Conservation (phyloP, 2,888 invertebrate species). For the Falcaria lacertinaria region DNA sequence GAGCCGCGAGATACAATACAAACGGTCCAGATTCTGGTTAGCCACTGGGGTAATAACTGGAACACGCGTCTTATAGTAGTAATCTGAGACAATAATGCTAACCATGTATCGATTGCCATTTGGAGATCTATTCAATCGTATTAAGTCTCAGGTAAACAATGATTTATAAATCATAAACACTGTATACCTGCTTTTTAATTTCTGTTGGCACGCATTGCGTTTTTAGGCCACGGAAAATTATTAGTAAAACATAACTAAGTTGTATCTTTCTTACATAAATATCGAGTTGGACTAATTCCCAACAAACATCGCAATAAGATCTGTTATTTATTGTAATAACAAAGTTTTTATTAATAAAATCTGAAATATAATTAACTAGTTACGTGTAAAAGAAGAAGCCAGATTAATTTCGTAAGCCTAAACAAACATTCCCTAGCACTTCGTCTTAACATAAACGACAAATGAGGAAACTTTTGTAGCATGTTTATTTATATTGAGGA, state of each 20-base stretch:
- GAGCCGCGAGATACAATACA: slow-evolving; percentile 22
- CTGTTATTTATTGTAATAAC: too few relatives aligned
- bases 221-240: too few relatives aligned
- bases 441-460: slow-evolving; percentile 29
- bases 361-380: not conserved
- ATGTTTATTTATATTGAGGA: slow-evolving; percentile 38
- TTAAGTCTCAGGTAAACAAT: not conserved
- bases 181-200: too few relatives aligned
- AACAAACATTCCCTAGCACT: slow-evolving; percentile 25
- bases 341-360: not conserved
- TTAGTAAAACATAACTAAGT: not conserved
- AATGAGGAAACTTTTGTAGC: slow-evolving; percentile 49
- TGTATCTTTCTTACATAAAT: not conserved
- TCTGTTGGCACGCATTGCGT: too few relatives aligned
- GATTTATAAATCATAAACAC: too few relatives aligned
- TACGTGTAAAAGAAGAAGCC: not conserved
- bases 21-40: slow-evolving; percentile 25
- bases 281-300: not conserved
- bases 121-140: not conserved
- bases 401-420: slow-evolving; percentile 3
- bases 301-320: not conserved
- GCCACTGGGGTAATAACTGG: slow-evolving; percentile 46
- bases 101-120: not conserved
- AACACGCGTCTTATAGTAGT: slow-evolving; percentile 32
- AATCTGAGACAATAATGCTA: not conserved